Evolutionary conservation across 2,797 vertebrate genomes (phyloP).

Genomic region (Moxostoma hubbsi): DNA sequence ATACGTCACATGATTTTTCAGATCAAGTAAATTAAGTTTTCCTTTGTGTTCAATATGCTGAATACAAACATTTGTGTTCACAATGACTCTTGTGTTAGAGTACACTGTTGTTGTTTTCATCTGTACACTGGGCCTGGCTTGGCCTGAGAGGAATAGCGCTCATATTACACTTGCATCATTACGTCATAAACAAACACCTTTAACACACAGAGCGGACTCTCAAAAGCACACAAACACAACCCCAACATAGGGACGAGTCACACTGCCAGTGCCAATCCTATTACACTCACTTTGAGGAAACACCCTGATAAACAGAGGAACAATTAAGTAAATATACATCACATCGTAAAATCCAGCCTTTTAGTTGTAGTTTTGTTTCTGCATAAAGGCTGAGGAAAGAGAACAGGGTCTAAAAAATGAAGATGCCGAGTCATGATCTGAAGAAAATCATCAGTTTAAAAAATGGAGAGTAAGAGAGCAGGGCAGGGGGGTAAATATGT

Average conservation of each 20-base stretch:
- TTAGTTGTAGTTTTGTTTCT: not conserved
- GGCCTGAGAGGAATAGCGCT: conserved; percentile 45
- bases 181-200: conserved; percentile 42
- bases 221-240: conserved; percentile 28
- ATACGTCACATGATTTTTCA: not conserved
- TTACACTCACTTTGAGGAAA: not conserved
- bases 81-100: not conserved
- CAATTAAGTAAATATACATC: conserved; percentile 13
- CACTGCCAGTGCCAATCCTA: conserved; percentile 34
- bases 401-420: not conserved
- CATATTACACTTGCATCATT: conserved; percentile 57
- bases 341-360: not conserved
- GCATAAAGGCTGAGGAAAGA: conserved; percentile 6
- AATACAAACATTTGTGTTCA: conserved; percentile 1
- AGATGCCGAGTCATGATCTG: conserved; percentile 55
- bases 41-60: not conserved
- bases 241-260: conserved; percentile 48
- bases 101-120: not conserved
- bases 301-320: conserved; percentile 7
- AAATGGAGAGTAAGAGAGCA: conserved; percentile 9
- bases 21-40: not conserved
- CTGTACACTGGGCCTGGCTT: conserved; percentile 20
- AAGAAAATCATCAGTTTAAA: conserved; percentile 15
- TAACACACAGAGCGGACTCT: conserved; percentile 26
- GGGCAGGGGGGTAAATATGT: not conserved